phyloP scores from a whole-genome alignment of 1,140 invertebrate genomes.

The Sycobia sp. region DNA sequence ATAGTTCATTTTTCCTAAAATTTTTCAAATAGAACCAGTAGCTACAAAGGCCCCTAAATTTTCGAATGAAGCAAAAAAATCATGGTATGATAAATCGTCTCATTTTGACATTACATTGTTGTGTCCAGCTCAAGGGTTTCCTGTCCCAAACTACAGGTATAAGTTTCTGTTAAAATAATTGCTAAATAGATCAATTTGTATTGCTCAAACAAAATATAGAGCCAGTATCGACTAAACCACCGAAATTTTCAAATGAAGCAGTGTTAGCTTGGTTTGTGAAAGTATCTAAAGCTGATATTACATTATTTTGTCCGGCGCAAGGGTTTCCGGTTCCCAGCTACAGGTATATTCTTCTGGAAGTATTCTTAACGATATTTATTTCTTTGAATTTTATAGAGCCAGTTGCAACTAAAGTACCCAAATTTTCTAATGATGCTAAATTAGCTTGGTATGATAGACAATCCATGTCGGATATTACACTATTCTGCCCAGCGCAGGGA shows the following conservation, averaged over 20 bases:
- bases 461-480: slow-evolving; percentile 60
- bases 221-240: slow-evolving; percentile 69
- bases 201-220: slow-evolving; percentile 57
- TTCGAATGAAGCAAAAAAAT: slow-evolving; percentile 71
- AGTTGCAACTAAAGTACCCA: slow-evolving; percentile 52
- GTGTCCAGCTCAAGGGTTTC: slow-evolving; percentile 58
- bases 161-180: neutral
- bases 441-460: slow-evolving; percentile 50
- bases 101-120: slow-evolving; percentile 53
- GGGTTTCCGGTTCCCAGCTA: slow-evolving; percentile 71
- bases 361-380: neutral
- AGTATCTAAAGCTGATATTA: slow-evolving; percentile 48
- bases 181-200: neutral
- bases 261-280: slow-evolving; percentile 56
- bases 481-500: slow-evolving; percentile 72
- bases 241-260: slow-evolving; percentile 65
- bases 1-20: neutral
- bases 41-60: slow-evolving; percentile 78
- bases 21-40: slow-evolving; percentile 66
- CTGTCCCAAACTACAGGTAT: slow-evolving; percentile 62
- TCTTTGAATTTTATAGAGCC: slow-evolving; percentile 44
- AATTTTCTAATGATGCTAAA: slow-evolving; percentile 51
- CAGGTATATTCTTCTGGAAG: slow-evolving; percentile 48
- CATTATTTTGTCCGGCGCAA: slow-evolving; percentile 67
- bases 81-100: slow-evolving; percentile 60